Percentiles rank a stretch among this genome's conserved stretches.
Conservation (phyloP, 2,113 vertebrate species). For the Ctenodactylus gundi region DNA sequence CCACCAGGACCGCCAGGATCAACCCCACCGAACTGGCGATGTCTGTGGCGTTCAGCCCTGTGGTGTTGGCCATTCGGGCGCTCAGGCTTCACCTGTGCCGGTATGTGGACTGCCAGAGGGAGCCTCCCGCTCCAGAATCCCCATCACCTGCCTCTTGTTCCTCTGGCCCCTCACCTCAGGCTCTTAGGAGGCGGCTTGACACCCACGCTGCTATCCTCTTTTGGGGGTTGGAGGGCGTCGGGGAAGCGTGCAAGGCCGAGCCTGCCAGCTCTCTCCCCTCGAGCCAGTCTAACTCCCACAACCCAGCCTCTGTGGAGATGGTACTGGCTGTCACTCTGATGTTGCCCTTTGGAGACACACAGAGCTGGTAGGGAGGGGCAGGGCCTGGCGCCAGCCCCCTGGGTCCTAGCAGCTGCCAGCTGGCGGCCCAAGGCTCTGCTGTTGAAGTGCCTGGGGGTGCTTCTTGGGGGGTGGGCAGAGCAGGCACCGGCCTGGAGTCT, state of each 20-base stretch:
- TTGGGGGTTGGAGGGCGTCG: background rate
- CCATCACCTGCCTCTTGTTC: background rate
- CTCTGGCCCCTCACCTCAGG: conserved; percentile 58
- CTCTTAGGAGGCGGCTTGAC: background rate
- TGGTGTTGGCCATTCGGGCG: conserved; percentile 70
- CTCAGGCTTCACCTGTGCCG: conserved; percentile 15
- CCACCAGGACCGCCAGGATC: conserved; percentile 90
- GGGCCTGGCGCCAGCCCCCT: conserved; percentile 62
- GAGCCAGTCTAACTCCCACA: background rate
- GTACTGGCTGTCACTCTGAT: conserved; percentile 77
- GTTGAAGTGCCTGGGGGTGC: background rate
- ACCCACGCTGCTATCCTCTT: conserved; percentile 42
- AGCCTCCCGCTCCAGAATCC: background rate
- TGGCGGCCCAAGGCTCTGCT: conserved; percentile 30
- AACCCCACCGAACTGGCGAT: conserved; percentile 82
- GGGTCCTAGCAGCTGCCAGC: conserved; percentile 77
- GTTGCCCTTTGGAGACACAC: conserved; percentile 63
- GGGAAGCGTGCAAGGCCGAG: background rate
- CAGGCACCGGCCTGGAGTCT: background rate
- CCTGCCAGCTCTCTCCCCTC: background rate
- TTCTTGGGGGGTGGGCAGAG: background rate
- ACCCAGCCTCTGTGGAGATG: conserved; percentile 65
- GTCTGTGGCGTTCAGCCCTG: conserved; percentile 73
- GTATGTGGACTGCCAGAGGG: background rate
- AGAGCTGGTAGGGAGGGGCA: conserved; percentile 56